Conservation (phyloP, 2,113 vertebrate genomes). For the Ailuropoda melanoleuca region DNA sequence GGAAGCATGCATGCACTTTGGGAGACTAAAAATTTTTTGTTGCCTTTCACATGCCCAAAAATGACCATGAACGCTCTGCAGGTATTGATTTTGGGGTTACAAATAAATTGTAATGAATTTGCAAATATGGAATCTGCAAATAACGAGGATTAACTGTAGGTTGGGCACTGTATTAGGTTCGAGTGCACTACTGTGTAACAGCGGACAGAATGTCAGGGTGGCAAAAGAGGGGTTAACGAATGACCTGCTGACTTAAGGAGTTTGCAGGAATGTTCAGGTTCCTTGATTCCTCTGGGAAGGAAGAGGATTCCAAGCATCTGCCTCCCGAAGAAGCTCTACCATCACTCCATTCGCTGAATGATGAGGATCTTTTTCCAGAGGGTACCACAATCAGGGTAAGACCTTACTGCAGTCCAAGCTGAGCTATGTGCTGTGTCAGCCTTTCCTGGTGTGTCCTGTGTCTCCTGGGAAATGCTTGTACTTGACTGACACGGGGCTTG, state of each 20-base stretch:
- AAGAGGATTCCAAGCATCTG: not conserved
- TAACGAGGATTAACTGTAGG: not conserved
- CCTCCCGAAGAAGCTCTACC: not conserved
- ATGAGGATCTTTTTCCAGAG: not conserved
- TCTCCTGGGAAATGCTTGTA: not conserved
- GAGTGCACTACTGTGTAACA: not conserved
- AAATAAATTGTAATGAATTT: not conserved
- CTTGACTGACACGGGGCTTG: not conserved
- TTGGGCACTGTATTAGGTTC: not conserved
- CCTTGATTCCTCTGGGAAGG: not conserved
- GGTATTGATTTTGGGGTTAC: not conserved
- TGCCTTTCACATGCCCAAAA: not conserved
- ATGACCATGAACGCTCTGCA: not conserved
- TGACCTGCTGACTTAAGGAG: not conserved
- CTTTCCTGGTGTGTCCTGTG: not conserved
- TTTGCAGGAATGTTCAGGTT: not conserved
- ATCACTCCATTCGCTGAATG: not conserved
- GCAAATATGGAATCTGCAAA: not conserved
- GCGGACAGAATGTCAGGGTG: not conserved
- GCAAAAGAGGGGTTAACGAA: not conserved
- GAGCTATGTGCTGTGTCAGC: not conserved
- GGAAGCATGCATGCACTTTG: not conserved
- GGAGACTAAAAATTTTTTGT: not conserved
- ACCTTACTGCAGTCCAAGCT: not conserved
- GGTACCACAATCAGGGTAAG: not conserved